Base-by-base conservation (phyloP, 2,888 invertebrate species). In the Tenthredo amoena region DNA sequence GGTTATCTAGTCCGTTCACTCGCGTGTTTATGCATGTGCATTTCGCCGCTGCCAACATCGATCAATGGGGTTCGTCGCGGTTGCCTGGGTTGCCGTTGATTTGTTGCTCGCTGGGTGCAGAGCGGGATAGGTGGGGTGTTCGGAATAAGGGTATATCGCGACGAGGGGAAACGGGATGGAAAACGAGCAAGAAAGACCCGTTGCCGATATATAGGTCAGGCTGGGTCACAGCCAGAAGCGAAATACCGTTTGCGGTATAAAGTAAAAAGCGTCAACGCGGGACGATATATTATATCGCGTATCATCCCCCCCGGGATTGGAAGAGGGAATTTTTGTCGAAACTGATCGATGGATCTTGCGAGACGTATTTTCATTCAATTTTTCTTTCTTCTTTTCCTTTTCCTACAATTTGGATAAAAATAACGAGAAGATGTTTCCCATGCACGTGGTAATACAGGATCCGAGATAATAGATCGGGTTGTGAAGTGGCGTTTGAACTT, bases 21-120 rank as follows among this genome's bases (percentile, higher is more conserved):
- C 74, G 43, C 50, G 50, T 55, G 47, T 55, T 77, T 77, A 37
- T 77, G 77, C 77, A 77, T 77, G 77, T 55, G 77, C 47, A 77
- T 77, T 43, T 74, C 43, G 37, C 21, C 21, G 72, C 26, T 40
- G 43, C 21, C 6, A 74, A 21, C 72, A 74, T 74, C 72, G 72
- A 74, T 74, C 72, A 74, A 74, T 74, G 72, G 43, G 72, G 72
- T 68, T 34, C n/a, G 12, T 62, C 5, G 21, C 5, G 21, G 71
- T 71, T 68, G 71, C 71, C 71, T 71, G 71, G 71, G 71, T 71
- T 72, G 37, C 72, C 72, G 72, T 74, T 74, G 21, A 74, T 74
- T 74, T 43, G 10, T 74, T 26, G 72, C 43, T 74, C 40, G 26
- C 72, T 26, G 71, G 37, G 71, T 71, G 72, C 37, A 43, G 43